A percentile compares a stretch with the other conserved stretches of the same genome.
These are phyloP conservation scores for Tetranychus piercei DNA, from an alignment of 2,888 invertebrate genomes.

Conservation along the genomic window DNA sequence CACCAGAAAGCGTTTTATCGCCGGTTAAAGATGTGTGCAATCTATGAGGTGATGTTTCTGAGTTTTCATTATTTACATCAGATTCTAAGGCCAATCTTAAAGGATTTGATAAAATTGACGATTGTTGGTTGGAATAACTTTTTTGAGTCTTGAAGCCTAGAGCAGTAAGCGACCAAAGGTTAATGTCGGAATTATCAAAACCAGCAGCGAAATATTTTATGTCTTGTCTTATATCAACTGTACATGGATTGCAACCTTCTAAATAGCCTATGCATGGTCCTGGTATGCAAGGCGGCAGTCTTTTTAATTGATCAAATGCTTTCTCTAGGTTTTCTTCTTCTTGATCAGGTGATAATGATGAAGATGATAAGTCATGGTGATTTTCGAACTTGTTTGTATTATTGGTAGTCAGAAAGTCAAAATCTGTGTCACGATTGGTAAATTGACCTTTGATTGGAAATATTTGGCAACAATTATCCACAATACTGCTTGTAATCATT, in stretches of 20 bases:
- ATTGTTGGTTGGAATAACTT: not conserved
- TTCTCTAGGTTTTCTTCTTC: not conserved
- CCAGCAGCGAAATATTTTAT: slow-evolving; percentile 7
- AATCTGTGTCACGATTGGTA: not conserved
- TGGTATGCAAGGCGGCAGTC: not conserved
- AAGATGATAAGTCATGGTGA: not conserved
- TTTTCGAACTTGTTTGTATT: not conserved
- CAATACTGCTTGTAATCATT: not conserved
- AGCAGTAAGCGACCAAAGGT: not conserved
- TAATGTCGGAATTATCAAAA: not conserved
- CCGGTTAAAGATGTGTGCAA: not conserved
- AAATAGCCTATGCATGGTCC: not conserved
- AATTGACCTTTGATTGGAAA: not conserved
- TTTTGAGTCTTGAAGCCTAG: not conserved
- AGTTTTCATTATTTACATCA: not conserved
- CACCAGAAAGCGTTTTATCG: slow-evolving; percentile 10
- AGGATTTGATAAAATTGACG: not conserved
- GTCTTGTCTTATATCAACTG: not conserved
- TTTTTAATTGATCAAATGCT: not conserved
- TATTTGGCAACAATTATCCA: not conserved
- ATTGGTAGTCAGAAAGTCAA: not conserved
- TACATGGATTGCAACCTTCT: not conserved
- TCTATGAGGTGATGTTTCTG: too few species aligned
- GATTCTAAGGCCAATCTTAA: not conserved
- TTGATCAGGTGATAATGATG: not conserved